These are phyloP conservation scores for Rhinichthys osculus DNA, from an alignment of 2,797 vertebrate species.

Conservation along the genomic window DNA sequence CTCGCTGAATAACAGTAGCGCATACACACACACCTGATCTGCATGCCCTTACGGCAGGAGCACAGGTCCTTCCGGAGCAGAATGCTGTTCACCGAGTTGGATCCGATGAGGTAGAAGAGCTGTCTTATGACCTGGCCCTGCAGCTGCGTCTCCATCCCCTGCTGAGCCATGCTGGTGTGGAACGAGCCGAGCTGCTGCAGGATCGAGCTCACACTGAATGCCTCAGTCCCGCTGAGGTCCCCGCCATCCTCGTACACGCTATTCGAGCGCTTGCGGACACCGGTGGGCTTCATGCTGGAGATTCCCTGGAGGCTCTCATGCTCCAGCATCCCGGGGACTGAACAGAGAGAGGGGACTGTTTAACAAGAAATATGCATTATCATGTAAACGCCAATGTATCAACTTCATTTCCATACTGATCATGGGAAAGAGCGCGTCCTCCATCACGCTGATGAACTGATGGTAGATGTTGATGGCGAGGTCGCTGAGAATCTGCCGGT, in stretches of 20 bases:
- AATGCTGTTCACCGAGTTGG: conserved; percentile 90
- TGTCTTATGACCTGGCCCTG: conserved; percentile 88
- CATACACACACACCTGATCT: conserved; percentile 85
- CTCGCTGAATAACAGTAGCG: background rate
- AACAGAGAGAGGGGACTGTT: background rate
- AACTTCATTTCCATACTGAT: conserved; percentile 82
- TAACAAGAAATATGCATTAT: background rate
- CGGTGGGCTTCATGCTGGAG: conserved; percentile 94
- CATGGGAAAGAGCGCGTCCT: conserved; percentile 86
- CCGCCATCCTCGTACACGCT: conserved; percentile 83
- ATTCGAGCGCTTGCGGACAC: conserved; percentile 93
- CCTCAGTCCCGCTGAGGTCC: conserved; percentile 64
- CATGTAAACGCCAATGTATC: background rate
- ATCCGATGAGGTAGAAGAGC: conserved; percentile 89
- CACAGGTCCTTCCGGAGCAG: conserved; percentile 98
- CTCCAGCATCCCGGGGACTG: conserved; percentile 95
- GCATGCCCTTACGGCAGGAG: conserved; percentile 98
- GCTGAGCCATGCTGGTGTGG: conserved; percentile 89
- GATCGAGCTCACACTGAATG: conserved; percentile 89
- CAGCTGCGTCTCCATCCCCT: conserved; percentile 88
- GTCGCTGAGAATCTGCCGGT: conserved; percentile 96
- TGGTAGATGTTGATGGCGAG: conserved; percentile 94
- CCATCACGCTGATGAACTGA: conserved; percentile 88
- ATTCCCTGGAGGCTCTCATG: conserved; percentile 97
- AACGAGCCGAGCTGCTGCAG: conserved; percentile 88